Evolutionary conservation across 1,140 invertebrate genomes (phyloP).

Genomic region (Pogonomyrmex californicus): DNA sequence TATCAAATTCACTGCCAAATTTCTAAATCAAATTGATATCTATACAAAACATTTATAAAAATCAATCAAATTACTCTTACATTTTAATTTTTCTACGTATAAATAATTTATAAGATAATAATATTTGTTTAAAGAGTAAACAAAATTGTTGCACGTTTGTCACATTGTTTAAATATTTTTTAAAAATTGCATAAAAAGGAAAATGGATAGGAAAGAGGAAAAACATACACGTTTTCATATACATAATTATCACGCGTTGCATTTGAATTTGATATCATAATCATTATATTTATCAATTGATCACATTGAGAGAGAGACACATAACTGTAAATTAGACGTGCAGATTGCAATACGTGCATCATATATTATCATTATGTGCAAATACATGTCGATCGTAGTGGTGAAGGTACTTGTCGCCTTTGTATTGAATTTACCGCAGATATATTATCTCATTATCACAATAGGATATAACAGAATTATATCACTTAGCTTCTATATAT

Average conservation of each 20-base stretch:
- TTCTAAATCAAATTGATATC: background rate
- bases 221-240: background rate
- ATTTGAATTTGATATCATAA: slow-evolving; percentile 8
- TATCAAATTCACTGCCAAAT: background rate
- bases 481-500: background rate
- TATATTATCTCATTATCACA: background rate
- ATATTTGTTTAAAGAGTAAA: background rate
- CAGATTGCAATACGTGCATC: slow-evolving; percentile 33
- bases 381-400: slow-evolving; percentile 26
- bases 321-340: slow-evolving; percentile 30
- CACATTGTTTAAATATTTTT: background rate
- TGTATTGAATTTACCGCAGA: background rate
- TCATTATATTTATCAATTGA: slow-evolving; percentile 40
- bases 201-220: too few species aligned
- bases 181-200: slow-evolving; percentile 15
- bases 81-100: background rate
- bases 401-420: slow-evolving; percentile 17
- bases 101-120: background rate
- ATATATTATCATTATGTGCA: slow-evolving; percentile 38
- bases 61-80: background rate
- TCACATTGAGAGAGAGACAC: background rate
- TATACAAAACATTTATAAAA: background rate
- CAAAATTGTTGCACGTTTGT: background rate
- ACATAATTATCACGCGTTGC: background rate
- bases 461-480: slow-evolving; percentile 5